These are phyloP conservation scores for Loripinus fragilis DNA, from an alignment of 2,888 invertebrate genomes.

Conservation along the genomic window DNA sequence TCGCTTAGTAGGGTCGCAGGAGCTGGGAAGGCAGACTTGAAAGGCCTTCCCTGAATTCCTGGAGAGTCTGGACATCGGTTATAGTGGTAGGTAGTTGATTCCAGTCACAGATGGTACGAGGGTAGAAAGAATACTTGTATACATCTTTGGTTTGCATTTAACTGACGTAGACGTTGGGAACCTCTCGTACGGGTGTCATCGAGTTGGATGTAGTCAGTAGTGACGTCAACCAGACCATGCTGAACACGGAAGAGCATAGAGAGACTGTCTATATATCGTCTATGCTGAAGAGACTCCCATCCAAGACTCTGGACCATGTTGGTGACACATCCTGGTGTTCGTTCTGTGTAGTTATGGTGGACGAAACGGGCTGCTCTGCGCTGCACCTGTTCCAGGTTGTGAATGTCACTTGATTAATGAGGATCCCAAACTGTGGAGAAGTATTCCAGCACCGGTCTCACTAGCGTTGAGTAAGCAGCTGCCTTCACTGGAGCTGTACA, in stretches of 20 bases:
- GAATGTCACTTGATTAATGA: background rate
- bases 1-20: background rate
- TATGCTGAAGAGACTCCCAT: background rate
- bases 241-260: background rate
- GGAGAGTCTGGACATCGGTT: background rate
- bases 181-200: background rate
- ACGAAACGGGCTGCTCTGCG: background rate
- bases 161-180: background rate
- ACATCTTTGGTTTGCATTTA: background rate
- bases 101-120: background rate
- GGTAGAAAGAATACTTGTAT: background rate
- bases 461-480: constrained; percentile 11
- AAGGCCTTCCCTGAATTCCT: background rate
- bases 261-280: background rate
- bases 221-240: background rate
- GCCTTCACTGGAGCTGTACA: constrained; percentile 13
- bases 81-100: background rate
- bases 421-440: constrained; percentile 26
- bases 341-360: background rate
- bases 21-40: background rate
- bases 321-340: background rate
- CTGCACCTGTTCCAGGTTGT: constrained; percentile 5
- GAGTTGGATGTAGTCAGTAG: background rate
- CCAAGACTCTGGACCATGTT: background rate
- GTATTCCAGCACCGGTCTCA: constrained; percentile 21